A percentile compares a stretch with the other conserved stretches of the same genome.
Conservation (phyloP, 2,113 vertebrate species). For the Mus spicilegus region DNA sequence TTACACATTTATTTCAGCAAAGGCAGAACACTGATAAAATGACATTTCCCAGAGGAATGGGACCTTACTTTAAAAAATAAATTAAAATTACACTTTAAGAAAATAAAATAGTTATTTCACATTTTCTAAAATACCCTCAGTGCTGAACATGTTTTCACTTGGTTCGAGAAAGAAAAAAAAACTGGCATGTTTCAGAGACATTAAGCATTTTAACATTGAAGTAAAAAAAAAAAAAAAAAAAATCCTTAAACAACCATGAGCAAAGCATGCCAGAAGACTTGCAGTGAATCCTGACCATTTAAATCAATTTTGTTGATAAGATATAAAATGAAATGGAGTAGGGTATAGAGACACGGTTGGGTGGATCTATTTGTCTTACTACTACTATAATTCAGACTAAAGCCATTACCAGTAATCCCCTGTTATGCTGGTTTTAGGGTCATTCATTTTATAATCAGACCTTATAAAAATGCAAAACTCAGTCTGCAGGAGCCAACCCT, state of each 20-base stretch:
- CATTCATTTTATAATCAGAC: constrained; percentile 68
- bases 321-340: constrained; percentile 56
- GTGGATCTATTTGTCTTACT: constrained; percentile 38
- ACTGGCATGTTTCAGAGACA: not conserved
- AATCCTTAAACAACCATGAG: no score
- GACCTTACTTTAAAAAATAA: not conserved
- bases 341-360: constrained; percentile 52
- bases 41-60: not conserved
- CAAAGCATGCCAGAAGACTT: constrained; percentile 1
- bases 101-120: not conserved
- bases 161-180: not conserved
- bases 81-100: not conserved
- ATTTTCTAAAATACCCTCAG: not conserved
- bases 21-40: not conserved
- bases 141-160: constrained; percentile 28
- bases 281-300: not conserved
- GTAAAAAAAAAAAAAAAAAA: not conserved
- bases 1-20: not conserved
- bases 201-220: not conserved
- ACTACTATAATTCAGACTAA: constrained; percentile 39
- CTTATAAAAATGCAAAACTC: constrained; percentile 66
- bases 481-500: constrained; percentile 44
- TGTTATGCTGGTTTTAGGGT: constrained; percentile 51
- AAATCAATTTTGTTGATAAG: constrained; percentile 61
- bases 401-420: constrained; percentile 45